Evolutionary conservation across 2,888 invertebrate genomes (phyloP).

Genomic region (Drosophila macrospina): DNA sequence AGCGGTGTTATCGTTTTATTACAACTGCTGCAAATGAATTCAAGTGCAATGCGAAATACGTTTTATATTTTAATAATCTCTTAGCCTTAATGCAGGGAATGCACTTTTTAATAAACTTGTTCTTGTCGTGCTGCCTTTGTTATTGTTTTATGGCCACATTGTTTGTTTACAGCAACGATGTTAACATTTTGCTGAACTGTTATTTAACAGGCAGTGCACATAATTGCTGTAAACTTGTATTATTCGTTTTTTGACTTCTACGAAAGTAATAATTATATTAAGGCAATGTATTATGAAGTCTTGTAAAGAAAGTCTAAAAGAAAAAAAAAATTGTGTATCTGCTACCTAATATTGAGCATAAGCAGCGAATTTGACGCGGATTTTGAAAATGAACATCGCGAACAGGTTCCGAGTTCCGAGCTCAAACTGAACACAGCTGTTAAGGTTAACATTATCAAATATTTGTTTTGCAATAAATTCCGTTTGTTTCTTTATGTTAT

Average conservation of each 20-base stretch:
- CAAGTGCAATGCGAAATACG: slow-evolving; percentile 5
- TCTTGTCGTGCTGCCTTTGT: slow-evolving; percentile 23
- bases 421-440: not conserved
- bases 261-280: not conserved
- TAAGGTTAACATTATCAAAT: not conserved
- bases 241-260: not conserved
- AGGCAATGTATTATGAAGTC: not conserved
- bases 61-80: slow-evolving; percentile 25
- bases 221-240: not conserved
- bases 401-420: not conserved
- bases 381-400: not conserved
- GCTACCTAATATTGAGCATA: no score
- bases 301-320: no score
- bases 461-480: no score
- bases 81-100: slow-evolving; percentile 14
- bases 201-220: slow-evolving; percentile 1
- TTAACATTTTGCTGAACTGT: slow-evolving; percentile 2
- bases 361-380: not conserved
- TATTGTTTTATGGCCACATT: slow-evolving; percentile 28
- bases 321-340: no score
- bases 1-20: not conserved
- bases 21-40: slow-evolving; percentile 26
- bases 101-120: slow-evolving; percentile 25
- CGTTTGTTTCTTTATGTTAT: no score
- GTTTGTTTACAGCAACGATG: slow-evolving; percentile 3